Evolutionary conservation across 2,113 vertebrate species (phyloP), one percentile per base, ranked within the genome.

Genomic region (Podiceps cristatus): DNA sequence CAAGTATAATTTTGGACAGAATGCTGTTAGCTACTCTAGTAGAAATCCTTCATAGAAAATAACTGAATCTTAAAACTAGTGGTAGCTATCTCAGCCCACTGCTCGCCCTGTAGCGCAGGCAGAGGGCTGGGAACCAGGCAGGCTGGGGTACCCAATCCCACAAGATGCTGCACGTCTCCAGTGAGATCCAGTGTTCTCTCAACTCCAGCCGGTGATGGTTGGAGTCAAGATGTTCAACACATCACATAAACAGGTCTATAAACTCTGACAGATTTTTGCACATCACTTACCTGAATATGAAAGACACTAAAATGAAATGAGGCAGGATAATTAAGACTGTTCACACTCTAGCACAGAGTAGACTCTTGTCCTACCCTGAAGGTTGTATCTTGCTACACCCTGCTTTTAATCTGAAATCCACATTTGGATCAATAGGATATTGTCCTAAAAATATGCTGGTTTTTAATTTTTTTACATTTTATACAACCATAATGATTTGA

Each of bases 201-300:
- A 91, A 31, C 45, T 66, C 66, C 73, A 75, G 19, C 3, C 9
- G 63, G 53, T 3, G 5, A 4, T 2, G 1, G 24, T 15, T 80
- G 82, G 59, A 94, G 25, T 44, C 71, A 74, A 71, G 55, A 74
- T 1, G 7, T 40, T 91, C 80, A 73, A 45, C 55, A 73, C 24
- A 49, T 66, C 0, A 0, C 33, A 68, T 42, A 68, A 75, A 76
- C 28, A 79, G 62, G 13, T 69, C 76, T 78, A 68, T 58, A 53
- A 95, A 75, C 52, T 69, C 67, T 5, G 18, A 52, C 22, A 68
- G 58, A 50, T 42, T 79, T 90, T 77, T 84, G 50, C 40, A 81
- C 60, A 90, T 81, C 74, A 92, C 92, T 96, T 93, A 97, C 88
- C 90, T 95, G 90, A 90, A 86, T 73, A 81, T 42, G n/a, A 94